Evolutionary conservation across 1,140 invertebrate genomes (phyloP).

Genomic region (Temnothorax nylanderi): DNA sequence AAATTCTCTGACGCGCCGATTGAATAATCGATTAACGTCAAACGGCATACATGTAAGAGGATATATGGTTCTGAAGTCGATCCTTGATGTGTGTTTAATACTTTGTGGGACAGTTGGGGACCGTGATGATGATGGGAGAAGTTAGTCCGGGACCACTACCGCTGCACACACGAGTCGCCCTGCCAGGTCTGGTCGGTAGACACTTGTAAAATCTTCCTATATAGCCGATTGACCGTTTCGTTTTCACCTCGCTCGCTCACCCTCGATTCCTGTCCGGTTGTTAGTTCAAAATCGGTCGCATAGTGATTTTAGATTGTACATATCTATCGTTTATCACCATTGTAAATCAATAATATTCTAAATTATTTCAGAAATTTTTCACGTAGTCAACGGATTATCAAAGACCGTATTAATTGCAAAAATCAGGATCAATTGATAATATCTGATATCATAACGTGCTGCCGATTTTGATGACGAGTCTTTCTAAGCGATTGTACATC

Average conservation of each 20-base stretch:
- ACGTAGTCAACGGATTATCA: not conserved
- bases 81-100: conserved; percentile 81
- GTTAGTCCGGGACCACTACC: conserved; percentile 82
- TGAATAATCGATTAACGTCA: conserved; percentile 44
- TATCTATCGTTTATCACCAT: not conserved
- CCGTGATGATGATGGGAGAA: conserved; percentile 81
- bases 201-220: conserved; percentile 75
- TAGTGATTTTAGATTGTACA: not conserved
- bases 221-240: conserved; percentile 5
- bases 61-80: conserved; percentile 60
- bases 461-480: conserved; percentile 18
- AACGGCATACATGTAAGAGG: conserved; percentile 64
- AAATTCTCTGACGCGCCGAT: conserved; percentile 9
- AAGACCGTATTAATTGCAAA: not conserved
- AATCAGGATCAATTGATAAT: not conserved
- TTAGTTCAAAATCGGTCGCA: conserved; percentile 16
- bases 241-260: conserved; percentile 1
- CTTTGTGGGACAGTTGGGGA: conserved; percentile 82
- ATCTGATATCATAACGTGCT: not conserved
- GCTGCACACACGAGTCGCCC: conserved; percentile 81
- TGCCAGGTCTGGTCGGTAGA: conserved; percentile 82
- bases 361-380: not conserved
- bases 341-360: not conserved
- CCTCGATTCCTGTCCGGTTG: not conserved
- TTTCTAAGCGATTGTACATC: not conserved